Base-by-base conservation (phyloP, 2,113 vertebrate species). In the Cebus imitator region DNA sequence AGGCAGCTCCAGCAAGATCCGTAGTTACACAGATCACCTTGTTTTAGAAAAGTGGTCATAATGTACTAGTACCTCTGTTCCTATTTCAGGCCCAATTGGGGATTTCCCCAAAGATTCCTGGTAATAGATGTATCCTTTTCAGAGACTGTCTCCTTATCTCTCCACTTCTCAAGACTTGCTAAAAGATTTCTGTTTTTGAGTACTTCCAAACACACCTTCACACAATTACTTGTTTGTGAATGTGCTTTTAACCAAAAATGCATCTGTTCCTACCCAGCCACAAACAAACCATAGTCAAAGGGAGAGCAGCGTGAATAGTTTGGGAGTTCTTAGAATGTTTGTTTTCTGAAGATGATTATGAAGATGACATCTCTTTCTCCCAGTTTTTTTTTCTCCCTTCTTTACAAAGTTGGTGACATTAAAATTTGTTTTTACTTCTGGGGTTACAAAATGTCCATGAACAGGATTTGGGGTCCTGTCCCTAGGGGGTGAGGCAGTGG, bases 381-480 rank as follows among this genome's bases (percentile, higher is more conserved):
- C 10, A 58, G 14, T 43, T 11, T 43, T 91, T 87, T 94, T 89
- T 21, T 8, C 61, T 97, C 55, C 25, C 13, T 83, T 83, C 17
- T 79, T 86, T 57, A 35, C 48, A 73, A 91, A 96, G 43, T 35
- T 84, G 25, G 6, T 94, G 13, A 32, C 37, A 21, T 11, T 32
- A 73, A 88, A n/a, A 55, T 94, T 93, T 87, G 16, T 79, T 85
- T 95, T 86, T 55, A 37, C 43, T 68, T 55, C 35, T 87, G 90
- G 45, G 43, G 6, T 83, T 83, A 94, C 30, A 64, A 32, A 78
- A 81, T 37, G 20, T 68, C 55, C 9, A 4, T 76, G 21, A 48
- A 27, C 10, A 70, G 64, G 86, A 79, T 45, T n/a, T 73, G 35
- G 79, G 25, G 66, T 10, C 16, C 16, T 68, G 32, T 83, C 27